phyloP scores from a whole-genome alignment of 2,888 invertebrate species.

The Lobophora halterata region DNA sequence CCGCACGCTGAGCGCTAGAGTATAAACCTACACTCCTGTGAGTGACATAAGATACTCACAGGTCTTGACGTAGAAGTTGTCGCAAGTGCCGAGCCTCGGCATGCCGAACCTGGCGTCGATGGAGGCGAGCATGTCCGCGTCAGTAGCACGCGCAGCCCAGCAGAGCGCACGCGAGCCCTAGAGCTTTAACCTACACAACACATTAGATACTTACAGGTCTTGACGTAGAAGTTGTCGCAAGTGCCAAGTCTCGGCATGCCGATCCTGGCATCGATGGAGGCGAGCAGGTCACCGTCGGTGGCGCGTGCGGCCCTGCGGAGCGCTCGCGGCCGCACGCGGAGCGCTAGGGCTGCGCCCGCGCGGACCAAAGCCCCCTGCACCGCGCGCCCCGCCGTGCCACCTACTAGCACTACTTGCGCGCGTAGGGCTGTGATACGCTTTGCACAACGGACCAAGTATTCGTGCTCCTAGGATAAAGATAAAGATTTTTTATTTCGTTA shows the following conservation, averaged over 20 bases:
- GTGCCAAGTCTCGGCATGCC: slow-evolving; percentile 90
- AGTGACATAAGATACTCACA: too few species aligned
- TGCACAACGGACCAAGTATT: slow-evolving; percentile 92
- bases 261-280: slow-evolving; percentile 93
- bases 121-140: too few species aligned
- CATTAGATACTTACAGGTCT: slow-evolving; percentile 70
- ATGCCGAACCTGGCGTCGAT: too few species aligned
- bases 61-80: too few species aligned
- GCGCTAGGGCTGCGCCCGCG: slow-evolving; percentile 89
- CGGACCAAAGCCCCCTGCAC: slow-evolving; percentile 92
- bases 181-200: too few species aligned
- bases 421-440: slow-evolving; percentile 90
- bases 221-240: slow-evolving; percentile 90
- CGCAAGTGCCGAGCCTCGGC: too few species aligned
- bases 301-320: slow-evolving; percentile 85
- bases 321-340: slow-evolving; percentile 86
- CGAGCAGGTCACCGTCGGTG: slow-evolving; percentile 91
- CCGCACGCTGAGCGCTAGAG: too few species aligned
- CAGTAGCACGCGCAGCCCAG: too few species aligned
- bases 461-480: slow-evolving; percentile 83
- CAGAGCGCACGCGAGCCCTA: too few species aligned
- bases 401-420: slow-evolving; percentile 94
- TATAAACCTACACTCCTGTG: too few species aligned
- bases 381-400: slow-evolving; percentile 90
- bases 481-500: too few species aligned